Conservation (phyloP, 2,797 vertebrate genomes). For the Fundulus diaphanus region DNA sequence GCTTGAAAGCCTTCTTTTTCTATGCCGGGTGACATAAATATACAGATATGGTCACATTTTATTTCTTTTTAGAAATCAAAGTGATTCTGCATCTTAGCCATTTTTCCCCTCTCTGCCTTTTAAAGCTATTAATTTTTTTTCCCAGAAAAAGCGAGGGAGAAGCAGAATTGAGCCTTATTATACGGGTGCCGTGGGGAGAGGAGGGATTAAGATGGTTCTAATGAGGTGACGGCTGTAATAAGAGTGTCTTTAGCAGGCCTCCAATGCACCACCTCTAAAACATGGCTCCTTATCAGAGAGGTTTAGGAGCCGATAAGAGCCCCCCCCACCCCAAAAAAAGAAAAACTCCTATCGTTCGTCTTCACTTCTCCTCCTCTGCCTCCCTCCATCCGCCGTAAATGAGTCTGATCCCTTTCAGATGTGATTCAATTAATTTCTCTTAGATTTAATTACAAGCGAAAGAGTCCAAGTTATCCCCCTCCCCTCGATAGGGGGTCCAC, state of each 20-base stretch:
- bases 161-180: constrained; percentile 82
- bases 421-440: constrained; percentile 87
- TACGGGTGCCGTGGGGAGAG: constrained; percentile 77
- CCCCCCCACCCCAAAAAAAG: constrained; percentile 26
- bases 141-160: constrained; percentile 77
- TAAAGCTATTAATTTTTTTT: constrained; percentile 79
- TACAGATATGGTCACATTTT: constrained; percentile 46
- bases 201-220: constrained; percentile 84
- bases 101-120: constrained; percentile 70
- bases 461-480: constrained; percentile 83
- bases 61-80: constrained; percentile 47
- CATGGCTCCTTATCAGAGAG: constrained; percentile 75
- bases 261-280: constrained; percentile 72
- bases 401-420: constrained; percentile 85
- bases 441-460: constrained; percentile 86
- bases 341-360: constrained; percentile 40
- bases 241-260: constrained; percentile 80
- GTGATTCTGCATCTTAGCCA: constrained; percentile 65
- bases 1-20: constrained; percentile 35
- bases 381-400: constrained; percentile 77
- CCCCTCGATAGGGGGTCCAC: constrained; percentile 78
- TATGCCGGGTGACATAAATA: constrained; percentile 33
- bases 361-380: constrained; percentile 70
- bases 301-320: constrained; percentile 76
- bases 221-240: constrained; percentile 86